A percentile compares a stretch with the other conserved stretches of the same genome.
Evolutionary conservation across 2,888 invertebrate species (phyloP).

Genomic region (Ormyrus labotus): DNA sequence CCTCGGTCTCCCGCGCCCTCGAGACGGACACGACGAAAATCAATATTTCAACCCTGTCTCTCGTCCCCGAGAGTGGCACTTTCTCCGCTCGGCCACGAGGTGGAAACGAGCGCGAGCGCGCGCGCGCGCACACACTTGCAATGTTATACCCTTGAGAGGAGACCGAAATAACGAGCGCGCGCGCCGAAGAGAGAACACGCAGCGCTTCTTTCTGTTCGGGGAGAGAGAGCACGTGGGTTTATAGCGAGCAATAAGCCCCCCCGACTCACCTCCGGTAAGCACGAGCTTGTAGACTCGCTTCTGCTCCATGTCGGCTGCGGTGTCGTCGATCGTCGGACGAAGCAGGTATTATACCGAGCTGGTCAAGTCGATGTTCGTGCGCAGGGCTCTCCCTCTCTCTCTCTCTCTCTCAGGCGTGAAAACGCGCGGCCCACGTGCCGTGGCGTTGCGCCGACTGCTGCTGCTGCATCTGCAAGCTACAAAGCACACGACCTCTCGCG

Average conservation of each 20-base stretch:
- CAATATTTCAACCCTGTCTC: constrained; percentile 28
- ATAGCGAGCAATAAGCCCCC: not conserved
- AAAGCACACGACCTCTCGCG: not conserved
- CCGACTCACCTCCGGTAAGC: constrained; percentile 89
- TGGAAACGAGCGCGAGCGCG: not conserved
- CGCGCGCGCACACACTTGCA: not conserved
- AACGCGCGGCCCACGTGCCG: not conserved
- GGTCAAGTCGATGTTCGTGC: not conserved
- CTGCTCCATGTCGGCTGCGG: constrained; percentile 74
- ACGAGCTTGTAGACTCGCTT: constrained; percentile 90
- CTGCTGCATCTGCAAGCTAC: not conserved
- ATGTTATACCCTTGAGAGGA: not conserved
- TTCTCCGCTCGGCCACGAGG: constrained; percentile 10
- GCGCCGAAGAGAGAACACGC: not conserved
- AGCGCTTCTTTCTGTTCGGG: no score
- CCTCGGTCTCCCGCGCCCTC: not conserved
- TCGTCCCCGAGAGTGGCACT: no score
- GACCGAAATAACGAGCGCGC: not conserved
- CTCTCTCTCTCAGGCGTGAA: not conserved
- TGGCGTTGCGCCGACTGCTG: not conserved
- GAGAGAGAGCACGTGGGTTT: no score
- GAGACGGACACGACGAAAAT: constrained; percentile 33
- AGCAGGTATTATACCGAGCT: no score
- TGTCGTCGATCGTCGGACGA: no score
- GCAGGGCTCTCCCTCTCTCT: not conserved